Conservation (phyloP, 2,113 vertebrate species). For the Cavia aperea region DNA sequence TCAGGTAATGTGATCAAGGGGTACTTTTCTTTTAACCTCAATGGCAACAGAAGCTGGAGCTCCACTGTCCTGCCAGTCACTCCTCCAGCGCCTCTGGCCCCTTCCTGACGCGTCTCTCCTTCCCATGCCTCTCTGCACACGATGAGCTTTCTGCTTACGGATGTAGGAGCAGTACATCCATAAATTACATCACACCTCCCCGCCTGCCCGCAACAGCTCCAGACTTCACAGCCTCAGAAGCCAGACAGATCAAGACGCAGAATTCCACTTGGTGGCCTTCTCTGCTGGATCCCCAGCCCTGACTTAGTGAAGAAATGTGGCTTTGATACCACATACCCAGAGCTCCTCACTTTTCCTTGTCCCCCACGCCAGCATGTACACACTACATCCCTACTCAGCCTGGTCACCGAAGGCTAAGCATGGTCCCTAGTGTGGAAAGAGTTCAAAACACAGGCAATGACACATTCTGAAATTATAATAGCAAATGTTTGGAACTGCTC, state of each 20-base stretch:
- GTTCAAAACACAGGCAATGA: background rate
- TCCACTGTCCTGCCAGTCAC: no score
- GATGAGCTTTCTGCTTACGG: background rate
- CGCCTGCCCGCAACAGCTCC: background rate
- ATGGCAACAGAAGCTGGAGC: background rate
- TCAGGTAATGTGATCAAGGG: background rate
- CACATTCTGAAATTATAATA: background rate
- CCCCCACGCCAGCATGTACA: accelerated
- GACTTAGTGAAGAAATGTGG: background rate
- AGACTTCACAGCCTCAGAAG: slow-evolving; percentile 10
- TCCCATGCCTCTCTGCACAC: background rate
- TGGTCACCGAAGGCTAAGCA: background rate
- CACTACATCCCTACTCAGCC: background rate
- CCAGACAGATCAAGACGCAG: slow-evolving; percentile 32
- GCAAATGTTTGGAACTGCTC: background rate
- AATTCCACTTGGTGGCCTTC: background rate
- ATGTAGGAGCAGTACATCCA: background rate
- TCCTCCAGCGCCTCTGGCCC: background rate
- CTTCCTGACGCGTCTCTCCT: background rate
- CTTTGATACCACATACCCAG: background rate
- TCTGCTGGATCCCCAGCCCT: background rate
- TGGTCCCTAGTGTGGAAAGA: background rate
- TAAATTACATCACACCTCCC: slow-evolving; percentile 15
- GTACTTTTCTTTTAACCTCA: slow-evolving; percentile 12
- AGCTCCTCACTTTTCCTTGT: background rate